Evolutionary conservation across 2,888 invertebrate genomes (phyloP).

Genomic region (Bibio marci): DNA sequence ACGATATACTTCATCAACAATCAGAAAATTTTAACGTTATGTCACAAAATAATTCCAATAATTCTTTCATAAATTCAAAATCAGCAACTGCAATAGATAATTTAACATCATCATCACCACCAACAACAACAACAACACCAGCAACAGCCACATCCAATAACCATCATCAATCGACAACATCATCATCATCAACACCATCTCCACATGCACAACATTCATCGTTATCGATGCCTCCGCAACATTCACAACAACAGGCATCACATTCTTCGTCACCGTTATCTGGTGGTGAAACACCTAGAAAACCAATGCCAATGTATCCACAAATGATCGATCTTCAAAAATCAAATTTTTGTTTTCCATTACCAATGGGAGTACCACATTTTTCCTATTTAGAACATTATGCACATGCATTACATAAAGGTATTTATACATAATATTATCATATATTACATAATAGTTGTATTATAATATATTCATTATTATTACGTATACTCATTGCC

Average conservation of each 20-base stretch:
- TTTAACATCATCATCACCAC: neutral
- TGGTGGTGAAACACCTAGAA: constrained; percentile 1
- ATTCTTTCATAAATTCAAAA: no score
- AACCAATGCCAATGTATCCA: constrained; percentile 6
- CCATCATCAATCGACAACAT: neutral
- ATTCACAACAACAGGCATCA: neutral
- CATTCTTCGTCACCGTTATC: neutral
- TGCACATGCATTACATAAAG: constrained; percentile 7
- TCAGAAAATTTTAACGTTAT: neutral
- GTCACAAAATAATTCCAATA: neutral
- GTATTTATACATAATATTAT: neutral
- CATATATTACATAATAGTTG: no score
- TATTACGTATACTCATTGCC: no score
- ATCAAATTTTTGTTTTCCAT: constrained; percentile 4
- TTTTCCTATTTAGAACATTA: constrained; percentile 6
- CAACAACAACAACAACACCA: neutral
- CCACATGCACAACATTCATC: neutral
- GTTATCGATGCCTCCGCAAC: neutral
- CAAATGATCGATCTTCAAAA: constrained; percentile 6
- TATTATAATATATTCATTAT: no score
- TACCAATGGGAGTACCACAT: constrained; percentile 2
- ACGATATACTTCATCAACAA: constrained; percentile 6
- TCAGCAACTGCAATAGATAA: no score
- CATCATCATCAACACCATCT: constrained; percentile 1
- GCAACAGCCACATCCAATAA: neutral